These are phyloP conservation scores for Tiliacea aurago DNA, from an alignment of 2,888 invertebrate species.

Conservation along the genomic window DNA sequence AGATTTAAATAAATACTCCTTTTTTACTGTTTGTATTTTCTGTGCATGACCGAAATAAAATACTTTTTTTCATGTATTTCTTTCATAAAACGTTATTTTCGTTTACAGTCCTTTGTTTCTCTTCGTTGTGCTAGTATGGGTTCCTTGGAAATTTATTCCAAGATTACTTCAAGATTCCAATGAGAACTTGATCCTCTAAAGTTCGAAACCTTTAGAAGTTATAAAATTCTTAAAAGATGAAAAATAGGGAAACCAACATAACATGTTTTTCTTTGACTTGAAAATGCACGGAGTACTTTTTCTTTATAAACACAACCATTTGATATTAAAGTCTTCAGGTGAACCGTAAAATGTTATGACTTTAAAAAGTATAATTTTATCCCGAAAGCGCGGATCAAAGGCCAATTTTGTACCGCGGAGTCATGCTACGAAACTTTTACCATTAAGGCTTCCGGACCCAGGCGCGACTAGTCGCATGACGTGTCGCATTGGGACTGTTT, in stretches of 20 bases:
- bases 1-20: no score
- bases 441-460: neutral
- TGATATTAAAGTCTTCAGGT: neutral
- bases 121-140: no score
- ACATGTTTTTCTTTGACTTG: neutral
- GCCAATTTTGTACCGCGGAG: neutral
- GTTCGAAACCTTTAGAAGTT: neutral
- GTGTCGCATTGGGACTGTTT: no score
- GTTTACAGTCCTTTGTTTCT: no score
- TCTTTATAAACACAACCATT: conserved; percentile 18
- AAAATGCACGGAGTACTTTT: conserved; percentile 21
- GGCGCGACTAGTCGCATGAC: no score
- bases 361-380: conserved; percentile 13
- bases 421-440: conserved; percentile 16
- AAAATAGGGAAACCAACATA: neutral
- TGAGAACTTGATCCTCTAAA: neutral
- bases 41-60: no score
- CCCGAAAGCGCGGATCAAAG: conserved; percentile 5
- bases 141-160: neutral
- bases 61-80: no score
- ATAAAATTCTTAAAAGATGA: neutral
- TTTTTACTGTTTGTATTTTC: no score
- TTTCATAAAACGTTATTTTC: no score
- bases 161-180: neutral
- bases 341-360: conserved; percentile 26